A percentile compares a stretch with the other conserved stretches of the same genome.
Evolutionary conservation across 2,113 vertebrate genomes (phyloP).

Genomic region (Eolophus roseicapilla): DNA sequence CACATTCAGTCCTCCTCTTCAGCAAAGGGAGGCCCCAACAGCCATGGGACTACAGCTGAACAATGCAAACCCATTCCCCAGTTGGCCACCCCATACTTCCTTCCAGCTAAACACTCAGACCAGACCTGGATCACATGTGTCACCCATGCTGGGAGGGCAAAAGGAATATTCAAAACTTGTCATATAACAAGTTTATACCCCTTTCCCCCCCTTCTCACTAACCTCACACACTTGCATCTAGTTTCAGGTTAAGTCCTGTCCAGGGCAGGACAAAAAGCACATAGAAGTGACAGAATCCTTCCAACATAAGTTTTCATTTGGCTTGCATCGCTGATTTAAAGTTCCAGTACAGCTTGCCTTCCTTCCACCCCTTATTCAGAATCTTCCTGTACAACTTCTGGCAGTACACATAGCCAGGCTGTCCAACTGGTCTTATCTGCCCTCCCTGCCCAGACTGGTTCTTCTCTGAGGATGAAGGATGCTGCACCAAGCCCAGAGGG

Average conservation of each 20-base stretch:
- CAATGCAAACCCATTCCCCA: not conserved
- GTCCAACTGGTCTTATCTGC: not conserved
- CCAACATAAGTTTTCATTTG: not conserved
- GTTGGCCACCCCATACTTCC: not conserved
- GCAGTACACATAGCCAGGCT: not conserved
- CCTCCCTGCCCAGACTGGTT: not conserved
- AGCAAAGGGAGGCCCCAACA: not conserved
- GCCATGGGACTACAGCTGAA: accelerated
- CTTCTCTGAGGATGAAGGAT: not conserved
- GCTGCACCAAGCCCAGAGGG: not conserved
- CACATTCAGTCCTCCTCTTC: not conserved
- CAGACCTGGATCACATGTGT: not conserved
- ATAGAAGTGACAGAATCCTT: not conserved
- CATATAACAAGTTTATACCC: not conserved
- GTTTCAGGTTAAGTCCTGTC: not conserved
- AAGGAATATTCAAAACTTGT: not conserved
- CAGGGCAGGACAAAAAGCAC: not conserved
- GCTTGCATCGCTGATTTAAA: accelerated
- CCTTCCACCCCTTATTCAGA: not conserved
- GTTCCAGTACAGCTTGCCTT: not conserved
- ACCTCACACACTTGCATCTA: not conserved
- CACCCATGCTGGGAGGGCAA: not conserved
- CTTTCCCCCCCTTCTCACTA: not conserved
- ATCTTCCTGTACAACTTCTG: not conserved
- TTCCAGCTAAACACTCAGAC: not conserved